Base-by-base conservation (phyloP, 2,113 vertebrate genomes). In the Pygoscelis adeliae region DNA sequence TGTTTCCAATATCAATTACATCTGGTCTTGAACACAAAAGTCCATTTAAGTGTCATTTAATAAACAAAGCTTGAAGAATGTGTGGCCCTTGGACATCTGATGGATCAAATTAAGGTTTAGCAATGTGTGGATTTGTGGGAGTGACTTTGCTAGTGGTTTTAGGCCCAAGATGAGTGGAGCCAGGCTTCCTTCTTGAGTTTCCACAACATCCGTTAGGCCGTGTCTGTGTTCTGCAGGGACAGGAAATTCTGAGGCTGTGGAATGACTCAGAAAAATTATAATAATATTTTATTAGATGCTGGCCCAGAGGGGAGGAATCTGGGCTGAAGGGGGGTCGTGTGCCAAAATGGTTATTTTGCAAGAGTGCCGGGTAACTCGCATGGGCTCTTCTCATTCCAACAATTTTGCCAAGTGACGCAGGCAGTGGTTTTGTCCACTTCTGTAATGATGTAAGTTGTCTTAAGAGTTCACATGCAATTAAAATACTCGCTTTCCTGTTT, bases 201-300 rank as follows among this genome's bases (percentile, higher is more conserved):
- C 80, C 90, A 80, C 93, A 89, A 11, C 84, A 90, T 91, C 92
- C 22, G 4, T 76, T 34, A 1, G 50, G 55, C 62, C 0, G 0
- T 19, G 56, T 22, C 93, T 94, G 56, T 89, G 78, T 97, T 97
- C 67, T 78, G 29, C 74, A 74, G 89, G 86, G 86, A 12, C 88
- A 93, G 95, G 93, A 59, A 87, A 49, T 66, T 94, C 71, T 88
- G 91, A 82, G 90, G 55, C 87, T 76, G 71, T 47, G 67, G 62
- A 86, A 19, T 90, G 96, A 95, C 88, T 97, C 86, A 9, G 44
- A 76, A 82, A 89, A 94, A 95, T 53, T 76, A 47, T 59, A 81
- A 27, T 67, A 59, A 79, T 86, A 40, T 67, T 72, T 89, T 69
- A 90, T 91, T 46, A 79, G 93, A 58, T 56, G 67, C 42, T 67